Evolutionary conservation across 2,797 vertebrate species (phyloP).

Genomic region (Rousettus madagascariensis): DNA sequence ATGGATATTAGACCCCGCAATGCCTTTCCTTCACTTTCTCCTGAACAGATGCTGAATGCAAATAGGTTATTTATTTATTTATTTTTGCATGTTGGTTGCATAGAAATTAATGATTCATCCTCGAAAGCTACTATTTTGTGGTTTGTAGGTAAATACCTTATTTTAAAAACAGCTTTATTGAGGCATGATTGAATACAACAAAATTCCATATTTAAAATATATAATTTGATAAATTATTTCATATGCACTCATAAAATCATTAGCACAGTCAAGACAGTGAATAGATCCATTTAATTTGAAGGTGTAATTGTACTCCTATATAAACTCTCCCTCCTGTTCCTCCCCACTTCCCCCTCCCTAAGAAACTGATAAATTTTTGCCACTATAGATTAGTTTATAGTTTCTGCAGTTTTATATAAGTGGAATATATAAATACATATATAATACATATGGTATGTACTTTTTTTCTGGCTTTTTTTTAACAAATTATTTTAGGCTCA

Average conservation of each 20-base stretch:
- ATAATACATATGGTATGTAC: background rate
- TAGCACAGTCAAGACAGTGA: background rate
- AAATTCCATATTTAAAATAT: background rate
- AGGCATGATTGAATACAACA: background rate
- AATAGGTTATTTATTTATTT: background rate
- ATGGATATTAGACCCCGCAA: background rate
- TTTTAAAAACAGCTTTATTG: background rate
- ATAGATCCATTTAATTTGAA: background rate
- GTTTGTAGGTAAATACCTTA: background rate
- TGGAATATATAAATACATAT: background rate
- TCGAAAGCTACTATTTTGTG: background rate
- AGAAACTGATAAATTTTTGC: background rate
- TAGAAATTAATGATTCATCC: background rate
- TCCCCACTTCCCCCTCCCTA: background rate
- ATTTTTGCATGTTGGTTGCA: background rate
- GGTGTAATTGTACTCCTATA: background rate
- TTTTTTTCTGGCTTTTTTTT: background rate
- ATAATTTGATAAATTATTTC: background rate
- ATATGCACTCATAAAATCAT: background rate
- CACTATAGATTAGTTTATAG: background rate
- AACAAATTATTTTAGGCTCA: background rate
- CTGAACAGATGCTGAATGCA: background rate
- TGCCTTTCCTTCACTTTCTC: background rate
- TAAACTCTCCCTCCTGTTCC: background rate
- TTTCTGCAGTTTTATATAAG: background rate